Base-by-base conservation (phyloP, 1,140 invertebrate species). In the Caenorhabditis remanei region DNA sequence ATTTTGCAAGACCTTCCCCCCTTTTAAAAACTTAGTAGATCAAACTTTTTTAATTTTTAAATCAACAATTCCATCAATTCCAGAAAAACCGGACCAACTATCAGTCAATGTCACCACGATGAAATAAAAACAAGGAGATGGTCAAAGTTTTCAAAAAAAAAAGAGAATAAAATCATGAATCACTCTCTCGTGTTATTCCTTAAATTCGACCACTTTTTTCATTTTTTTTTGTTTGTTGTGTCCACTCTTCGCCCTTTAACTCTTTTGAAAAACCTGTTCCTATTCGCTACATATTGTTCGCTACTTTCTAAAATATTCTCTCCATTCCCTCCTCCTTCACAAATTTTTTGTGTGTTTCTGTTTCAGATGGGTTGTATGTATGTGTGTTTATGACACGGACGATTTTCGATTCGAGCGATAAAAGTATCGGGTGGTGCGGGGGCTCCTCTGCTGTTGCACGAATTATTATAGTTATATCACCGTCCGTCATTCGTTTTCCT, bases 391-490 rank as follows among this genome's bases (percentile, higher is more conserved):
- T 79, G 71, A 79, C 71, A n/a, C 16, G 11, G n/a, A 79, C 53
- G 71, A 46, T 79, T 46, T 79, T 79, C 71, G 71, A 79, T 48
- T 79, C 19, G 67, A 46, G 11, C 16, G 56, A 71, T 71, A 71
- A 71, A 50, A 79, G 14, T 46, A 46, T n/a, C 24, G 40, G 46
- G 53, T n/a, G 46, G 46, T 43, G 71, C 65, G 65, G 65, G 65
- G 65, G 65, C 14, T n/a, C 46, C 24, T 19, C 50, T 53, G 24
- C 71, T 53, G 50, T 79, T 79, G 71, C 43, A 79, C 71, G 71
- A 24, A 14, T 14, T 53, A 53, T 32, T 63, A 50, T 79, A 79
- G 50, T 79, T 79, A 79, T 79, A 79, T 79, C 71, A 79, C 50
- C 46, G 32, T 32, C 32, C 32, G 32, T 46, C 71, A 79, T 79